Evolutionary conservation across 2,888 invertebrate species (phyloP), one percentile per base, ranked within the genome.

Genomic region (Drosophila subquinaria): DNA sequence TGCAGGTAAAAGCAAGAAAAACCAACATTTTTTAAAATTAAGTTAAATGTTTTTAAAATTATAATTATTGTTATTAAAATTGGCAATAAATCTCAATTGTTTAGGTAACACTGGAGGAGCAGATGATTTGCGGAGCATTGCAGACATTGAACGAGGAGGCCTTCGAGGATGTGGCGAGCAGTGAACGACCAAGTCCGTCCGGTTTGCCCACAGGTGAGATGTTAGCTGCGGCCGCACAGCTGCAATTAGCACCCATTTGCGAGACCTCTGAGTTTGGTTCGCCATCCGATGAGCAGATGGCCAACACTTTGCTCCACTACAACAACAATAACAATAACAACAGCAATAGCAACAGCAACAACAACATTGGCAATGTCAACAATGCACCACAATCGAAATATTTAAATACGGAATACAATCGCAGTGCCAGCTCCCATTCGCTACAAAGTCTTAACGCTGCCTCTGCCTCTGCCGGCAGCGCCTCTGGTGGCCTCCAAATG

Each of bases 131-230:
- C 93, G 98, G 98, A 72, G 97, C 98, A 2, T 94, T 98, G 68
- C 97, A 98, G 93, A 97, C 97, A 0, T 94, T 98, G 36, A 98
- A 97, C 93, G 98, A 98, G 94, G 98, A 98, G 93, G 98, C 98
- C 8, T 95, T 96, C 92, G 98, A 98, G 93, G 98, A 98, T 93
- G 97, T 97, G 47, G 93, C 97, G 81, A 96, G 97, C 91, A 96
- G 94, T 89, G 95, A 95, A 91, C 93, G 94, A 73, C 93, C 94
- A 63, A 93, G 94, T 88, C 94, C 94, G 82, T 93, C 94, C 92
- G 94, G 94, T 93, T 93, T 94, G 94, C 90, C 92, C 71, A 91
- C 93, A 93, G 93, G 93, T 93, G 93, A 93, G 93, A 92, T 92
- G 92, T 91, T 92, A 92, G 91, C 92, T 82, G 91, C 91, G 80